Conservation (phyloP, 2,888 invertebrate genomes). For the Myopa tessellatipennis region DNA sequence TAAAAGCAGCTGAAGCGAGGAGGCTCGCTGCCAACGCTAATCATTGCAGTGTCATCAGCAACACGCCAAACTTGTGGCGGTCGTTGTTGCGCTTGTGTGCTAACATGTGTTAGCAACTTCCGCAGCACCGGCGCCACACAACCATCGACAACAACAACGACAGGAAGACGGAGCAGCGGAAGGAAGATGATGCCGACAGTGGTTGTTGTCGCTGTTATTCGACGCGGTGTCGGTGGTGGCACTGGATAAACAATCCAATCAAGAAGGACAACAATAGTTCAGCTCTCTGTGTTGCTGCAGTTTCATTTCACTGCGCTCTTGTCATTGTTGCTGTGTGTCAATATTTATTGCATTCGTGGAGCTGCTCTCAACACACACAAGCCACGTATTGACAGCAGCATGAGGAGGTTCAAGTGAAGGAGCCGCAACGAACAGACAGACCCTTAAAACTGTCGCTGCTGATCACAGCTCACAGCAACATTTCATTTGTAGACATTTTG, state of each 20-base stretch:
- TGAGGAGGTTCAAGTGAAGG: too few species aligned
- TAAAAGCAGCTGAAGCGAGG: background rate
- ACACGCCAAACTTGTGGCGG: constrained; percentile 1
- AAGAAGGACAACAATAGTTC: constrained; percentile 4
- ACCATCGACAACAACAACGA: background rate
- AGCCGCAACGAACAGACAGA: too few species aligned
- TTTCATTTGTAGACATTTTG: too few species aligned
- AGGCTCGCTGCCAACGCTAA: background rate
- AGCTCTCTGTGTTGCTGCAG: background rate
- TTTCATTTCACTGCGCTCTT: background rate
- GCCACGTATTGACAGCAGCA: background rate
- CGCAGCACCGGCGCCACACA: background rate
- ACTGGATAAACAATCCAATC: constrained; percentile 24
- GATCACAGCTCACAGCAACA: too few species aligned
- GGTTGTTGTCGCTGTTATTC: background rate
- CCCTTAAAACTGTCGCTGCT: too few species aligned
- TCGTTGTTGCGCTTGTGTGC: constrained; percentile 19
- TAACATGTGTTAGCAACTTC: constrained; percentile 30
- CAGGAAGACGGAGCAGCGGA: background rate
- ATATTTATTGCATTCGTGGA: constrained; percentile 15
- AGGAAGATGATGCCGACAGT: constrained; percentile 1
- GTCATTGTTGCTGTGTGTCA: background rate
- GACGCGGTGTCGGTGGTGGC: background rate
- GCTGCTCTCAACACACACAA: background rate
- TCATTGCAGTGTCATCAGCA: background rate